Evolutionary conservation across 92 coral and sea anemone species (phyloP).

Genomic region (Hydrozoanthus gracilis): DNA sequence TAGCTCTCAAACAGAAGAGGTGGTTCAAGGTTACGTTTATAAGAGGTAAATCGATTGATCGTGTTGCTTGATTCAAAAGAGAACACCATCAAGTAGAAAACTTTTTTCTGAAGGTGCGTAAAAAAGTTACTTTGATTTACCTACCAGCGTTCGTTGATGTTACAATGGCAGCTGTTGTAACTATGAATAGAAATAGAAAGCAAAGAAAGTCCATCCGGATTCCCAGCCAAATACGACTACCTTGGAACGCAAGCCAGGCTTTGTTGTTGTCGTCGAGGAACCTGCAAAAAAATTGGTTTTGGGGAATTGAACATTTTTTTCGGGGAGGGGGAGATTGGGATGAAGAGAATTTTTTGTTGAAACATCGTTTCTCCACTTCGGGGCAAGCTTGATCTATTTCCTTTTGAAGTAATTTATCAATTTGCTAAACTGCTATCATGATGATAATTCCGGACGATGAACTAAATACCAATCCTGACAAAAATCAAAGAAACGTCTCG

Average conservation of each 20-base stretch:
- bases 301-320: too few species aligned
- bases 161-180: conserved; percentile 10
- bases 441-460: too few species aligned
- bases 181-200: conserved; percentile 13
- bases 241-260: conserved; percentile 38
- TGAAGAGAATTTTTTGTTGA: too few species aligned
- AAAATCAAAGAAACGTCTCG: too few species aligned
- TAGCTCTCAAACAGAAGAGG: too few species aligned
- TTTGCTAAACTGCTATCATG: too few species aligned
- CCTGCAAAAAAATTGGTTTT: neutral
- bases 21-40: neutral
- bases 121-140: neutral
- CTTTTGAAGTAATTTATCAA: too few species aligned
- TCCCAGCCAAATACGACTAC: conserved; percentile 34
- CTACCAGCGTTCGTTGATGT: conserved; percentile 35
- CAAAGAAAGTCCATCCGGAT: conserved; percentile 34
- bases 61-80: neutral
- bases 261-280: conserved; percentile 35
- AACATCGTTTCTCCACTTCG: too few species aligned
- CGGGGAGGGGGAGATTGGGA: too few species aligned
- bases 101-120: neutral
- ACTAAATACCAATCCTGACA: too few species aligned
- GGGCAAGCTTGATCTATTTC: too few species aligned
- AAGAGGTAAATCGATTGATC: neutral
- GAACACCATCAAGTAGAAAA: neutral